A percentile compares a stretch with the other conserved stretches of the same genome.
Evolutionary conservation across 2,113 vertebrate species (phyloP).

Genomic region (Acrocephalus kingi): DNA sequence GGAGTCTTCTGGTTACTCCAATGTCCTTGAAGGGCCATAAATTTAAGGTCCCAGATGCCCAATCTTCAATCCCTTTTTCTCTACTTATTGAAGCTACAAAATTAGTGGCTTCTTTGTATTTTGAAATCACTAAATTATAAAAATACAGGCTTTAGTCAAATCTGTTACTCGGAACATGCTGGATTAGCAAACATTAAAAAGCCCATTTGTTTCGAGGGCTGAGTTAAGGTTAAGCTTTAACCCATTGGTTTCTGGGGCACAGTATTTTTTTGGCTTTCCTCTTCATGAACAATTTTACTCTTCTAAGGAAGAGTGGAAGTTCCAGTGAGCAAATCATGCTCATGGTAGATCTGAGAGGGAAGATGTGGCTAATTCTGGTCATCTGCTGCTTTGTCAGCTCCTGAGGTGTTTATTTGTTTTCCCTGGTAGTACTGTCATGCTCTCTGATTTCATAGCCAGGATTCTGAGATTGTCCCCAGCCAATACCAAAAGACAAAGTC

Average conservation of each 20-base stretch:
- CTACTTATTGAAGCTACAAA: neutral
- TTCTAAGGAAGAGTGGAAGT: neutral
- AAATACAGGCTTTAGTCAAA: neutral
- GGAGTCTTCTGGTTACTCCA: no score
- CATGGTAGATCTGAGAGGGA: neutral
- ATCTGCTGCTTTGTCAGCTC: neutral
- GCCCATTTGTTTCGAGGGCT: no score
- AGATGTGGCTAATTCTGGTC: neutral
- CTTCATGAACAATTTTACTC: neutral
- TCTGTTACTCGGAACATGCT: accelerated
- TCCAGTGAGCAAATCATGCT: neutral
- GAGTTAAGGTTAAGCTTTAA: neutral
- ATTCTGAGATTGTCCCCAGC: neutral
- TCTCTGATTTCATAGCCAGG: neutral
- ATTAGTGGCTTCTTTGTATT: neutral
- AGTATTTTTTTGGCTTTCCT: neutral
- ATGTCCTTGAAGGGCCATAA: no score
- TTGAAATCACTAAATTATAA: neutral
- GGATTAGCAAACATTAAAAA: neutral
- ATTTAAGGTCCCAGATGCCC: neutral
- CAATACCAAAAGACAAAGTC: neutral
- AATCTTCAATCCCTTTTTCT: neutral
- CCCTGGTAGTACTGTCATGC: neutral
- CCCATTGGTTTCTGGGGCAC: neutral
- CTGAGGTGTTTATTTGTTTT: neutral